These are phyloP conservation scores for Etheostoma cragini DNA, from an alignment of 2,113 vertebrate genomes.

Conservation along the genomic window DNA sequence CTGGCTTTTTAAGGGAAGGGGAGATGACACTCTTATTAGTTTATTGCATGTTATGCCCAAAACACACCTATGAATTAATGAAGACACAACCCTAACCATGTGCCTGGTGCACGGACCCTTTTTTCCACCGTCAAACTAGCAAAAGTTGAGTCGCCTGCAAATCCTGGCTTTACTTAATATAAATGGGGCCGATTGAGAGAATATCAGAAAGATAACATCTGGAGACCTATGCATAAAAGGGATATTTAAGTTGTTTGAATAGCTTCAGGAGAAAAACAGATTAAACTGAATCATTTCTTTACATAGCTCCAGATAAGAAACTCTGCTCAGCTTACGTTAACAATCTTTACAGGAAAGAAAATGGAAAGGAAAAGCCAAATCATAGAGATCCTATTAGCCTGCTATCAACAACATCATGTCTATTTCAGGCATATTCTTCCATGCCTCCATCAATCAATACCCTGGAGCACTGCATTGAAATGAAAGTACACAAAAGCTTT, in stretches of 20 bases:
- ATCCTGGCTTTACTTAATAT: slow-evolving; percentile 13
- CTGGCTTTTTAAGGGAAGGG: too few species aligned
- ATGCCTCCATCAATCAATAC: slow-evolving; percentile 48
- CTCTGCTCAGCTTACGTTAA: neutral
- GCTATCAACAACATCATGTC: slow-evolving; percentile 39
- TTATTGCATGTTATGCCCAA: too few species aligned
- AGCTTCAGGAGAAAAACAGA: slow-evolving; percentile 7
- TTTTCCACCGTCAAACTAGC: too few species aligned
- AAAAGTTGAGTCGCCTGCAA: neutral
- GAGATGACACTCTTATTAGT: too few species aligned
- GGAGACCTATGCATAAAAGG: neutral
- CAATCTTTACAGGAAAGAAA: slow-evolving; percentile 1
- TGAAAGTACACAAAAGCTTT: slow-evolving; percentile 65
- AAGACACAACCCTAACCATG: too few species aligned
- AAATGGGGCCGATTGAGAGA: slow-evolving; percentile 4
- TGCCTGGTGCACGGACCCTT: too few species aligned
- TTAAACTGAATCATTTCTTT: neutral
- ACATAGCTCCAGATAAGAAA: slow-evolving; percentile 13
- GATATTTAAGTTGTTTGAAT: slow-evolving; percentile 10
- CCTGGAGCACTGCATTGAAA: slow-evolving; percentile 50
- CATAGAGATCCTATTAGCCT: neutral
- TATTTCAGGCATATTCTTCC: slow-evolving; percentile 55
- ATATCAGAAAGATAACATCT: slow-evolving; percentile 31
- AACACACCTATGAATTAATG: too few species aligned
- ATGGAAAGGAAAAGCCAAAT: neutral